These are phyloP conservation scores for Pitta sordida DNA, from an alignment of 2,113 vertebrate species.

Conservation along the genomic window DNA sequence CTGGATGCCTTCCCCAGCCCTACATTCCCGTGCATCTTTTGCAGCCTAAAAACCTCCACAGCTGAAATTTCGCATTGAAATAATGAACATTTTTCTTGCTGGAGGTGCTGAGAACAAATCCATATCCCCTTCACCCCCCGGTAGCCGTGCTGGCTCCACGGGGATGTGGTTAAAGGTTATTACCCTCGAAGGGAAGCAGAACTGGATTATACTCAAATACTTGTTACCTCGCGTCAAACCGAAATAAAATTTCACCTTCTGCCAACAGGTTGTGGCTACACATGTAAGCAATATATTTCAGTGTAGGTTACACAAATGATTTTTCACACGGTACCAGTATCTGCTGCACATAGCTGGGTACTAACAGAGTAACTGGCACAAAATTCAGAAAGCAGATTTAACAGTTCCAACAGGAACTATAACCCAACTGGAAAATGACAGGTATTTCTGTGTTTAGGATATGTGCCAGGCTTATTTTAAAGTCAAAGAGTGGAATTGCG, in stretches of 20 bases:
- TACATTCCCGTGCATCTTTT: background rate
- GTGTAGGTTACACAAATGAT: background rate
- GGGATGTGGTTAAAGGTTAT: background rate
- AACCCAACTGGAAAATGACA: background rate
- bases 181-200: fast-evolving
- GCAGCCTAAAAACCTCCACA: background rate
- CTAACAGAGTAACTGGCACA: background rate
- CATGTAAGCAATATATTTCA: background rate
- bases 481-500: background rate
- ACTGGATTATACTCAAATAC: background rate
- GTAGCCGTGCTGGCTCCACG: background rate
- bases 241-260: background rate
- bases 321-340: background rate
- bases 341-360: background rate
- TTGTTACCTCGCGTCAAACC: background rate
- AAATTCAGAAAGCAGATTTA: background rate
- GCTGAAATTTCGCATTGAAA: background rate
- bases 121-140: fast-evolving
- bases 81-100: background rate
- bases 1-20: background rate
- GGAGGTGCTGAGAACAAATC: background rate
- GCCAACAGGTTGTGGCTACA: background rate
- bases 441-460: background rate
- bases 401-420: background rate
- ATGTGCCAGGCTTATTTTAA: background rate